Conservation (phyloP, 2,888 invertebrate genomes). For the Ditula angustiorana region DNA sequence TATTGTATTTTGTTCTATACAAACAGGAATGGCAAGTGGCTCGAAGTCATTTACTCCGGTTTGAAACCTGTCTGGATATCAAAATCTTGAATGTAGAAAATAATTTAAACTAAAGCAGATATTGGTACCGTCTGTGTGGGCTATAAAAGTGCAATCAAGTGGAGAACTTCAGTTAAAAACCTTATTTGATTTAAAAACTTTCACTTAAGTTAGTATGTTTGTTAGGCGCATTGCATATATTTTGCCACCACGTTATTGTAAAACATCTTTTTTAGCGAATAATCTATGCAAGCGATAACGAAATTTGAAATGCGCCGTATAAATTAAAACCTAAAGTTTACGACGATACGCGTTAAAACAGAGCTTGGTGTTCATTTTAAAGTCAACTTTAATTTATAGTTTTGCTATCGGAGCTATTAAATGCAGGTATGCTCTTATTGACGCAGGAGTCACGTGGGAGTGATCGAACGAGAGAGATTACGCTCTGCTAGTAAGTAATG, state of each 20-base stretch:
- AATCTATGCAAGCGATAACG: background rate
- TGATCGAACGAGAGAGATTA: conserved; percentile 10
- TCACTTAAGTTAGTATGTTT: background rate
- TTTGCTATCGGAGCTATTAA: background rate
- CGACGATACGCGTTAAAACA: background rate
- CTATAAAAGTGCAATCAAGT: no score
- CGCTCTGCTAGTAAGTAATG: background rate
- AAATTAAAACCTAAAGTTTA: background rate
- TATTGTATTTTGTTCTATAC: no score
- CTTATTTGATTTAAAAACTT: no score
- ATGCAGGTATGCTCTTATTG: background rate
- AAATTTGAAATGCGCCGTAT: background rate
- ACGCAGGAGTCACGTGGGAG: conserved; percentile 1
- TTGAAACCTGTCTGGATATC: no score
- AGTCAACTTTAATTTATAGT: conserved; percentile 1
- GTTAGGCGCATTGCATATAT: background rate
- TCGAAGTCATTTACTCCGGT: no score
- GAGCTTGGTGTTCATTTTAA: background rate
- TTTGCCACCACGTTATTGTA: background rate
- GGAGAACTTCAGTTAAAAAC: no score
- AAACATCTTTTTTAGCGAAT: no score
- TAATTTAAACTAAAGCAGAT: no score
- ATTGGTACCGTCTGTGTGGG: no score
- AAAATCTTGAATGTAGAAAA: no score
- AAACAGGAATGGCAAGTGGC: no score